A percentile compares a stretch with the other conserved stretches of the same genome.
Conservation (phyloP, 1,140 invertebrate genomes). For the Apis laboriosa region DNA sequence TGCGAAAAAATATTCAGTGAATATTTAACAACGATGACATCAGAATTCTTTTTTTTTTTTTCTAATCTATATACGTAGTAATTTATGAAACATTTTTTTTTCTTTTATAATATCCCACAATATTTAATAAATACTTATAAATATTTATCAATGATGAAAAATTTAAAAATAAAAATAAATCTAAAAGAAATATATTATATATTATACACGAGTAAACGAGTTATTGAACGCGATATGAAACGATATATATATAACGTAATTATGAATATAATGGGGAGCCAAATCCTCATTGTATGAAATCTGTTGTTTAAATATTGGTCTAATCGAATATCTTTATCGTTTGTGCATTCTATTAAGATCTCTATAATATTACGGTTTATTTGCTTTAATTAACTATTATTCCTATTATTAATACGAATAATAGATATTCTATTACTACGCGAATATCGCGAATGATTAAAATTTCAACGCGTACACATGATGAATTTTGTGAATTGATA, state of each 20-base stretch:
- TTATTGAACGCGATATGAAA: neutral
- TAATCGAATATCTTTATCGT: neutral
- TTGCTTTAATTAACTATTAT: conserved; percentile 7
- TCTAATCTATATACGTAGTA: too few relatives aligned
- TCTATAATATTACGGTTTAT: neutral
- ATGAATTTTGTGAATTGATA: neutral
- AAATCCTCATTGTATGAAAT: too few relatives aligned
- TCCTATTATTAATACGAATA: conserved; percentile 11
- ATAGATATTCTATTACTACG: conserved; percentile 10
- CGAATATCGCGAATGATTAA: neutral
- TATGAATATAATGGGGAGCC: neutral
- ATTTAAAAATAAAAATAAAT: too few relatives aligned
- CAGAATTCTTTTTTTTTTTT: too few relatives aligned
- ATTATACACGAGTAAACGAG: neutral
- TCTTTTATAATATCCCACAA: too few relatives aligned
- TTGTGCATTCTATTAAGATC: neutral
- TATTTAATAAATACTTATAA: too few relatives aligned
- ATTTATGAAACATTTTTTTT: too few relatives aligned
- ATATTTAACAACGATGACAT: neutral
- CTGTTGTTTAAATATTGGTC: neutral
- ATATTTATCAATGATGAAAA: too few relatives aligned
- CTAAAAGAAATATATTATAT: too few relatives aligned
- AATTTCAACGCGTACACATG: neutral
- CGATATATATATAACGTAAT: neutral
- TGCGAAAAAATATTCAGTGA: too few relatives aligned